Base-by-base conservation (phyloP, 2,113 vertebrate species). In the Puffinus mauretanicus region DNA sequence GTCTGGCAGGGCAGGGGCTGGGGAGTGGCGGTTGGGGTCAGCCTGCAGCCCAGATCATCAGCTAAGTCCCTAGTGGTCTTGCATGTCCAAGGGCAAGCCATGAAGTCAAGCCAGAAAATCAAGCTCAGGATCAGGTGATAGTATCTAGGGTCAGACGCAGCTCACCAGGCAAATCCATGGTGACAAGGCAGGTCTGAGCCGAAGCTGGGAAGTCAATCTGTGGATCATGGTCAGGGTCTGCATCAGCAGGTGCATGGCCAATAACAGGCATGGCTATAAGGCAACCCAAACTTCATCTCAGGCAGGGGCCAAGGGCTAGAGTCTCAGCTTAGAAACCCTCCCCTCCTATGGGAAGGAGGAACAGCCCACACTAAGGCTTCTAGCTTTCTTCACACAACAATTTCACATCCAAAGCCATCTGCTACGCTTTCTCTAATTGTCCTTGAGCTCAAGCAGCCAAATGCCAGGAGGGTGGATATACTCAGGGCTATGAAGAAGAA, bases 401-500 rank as follows among this genome's bases (percentile, higher is more conserved):
- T 54, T 77, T 81, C 49, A 57, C 29, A 32, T 32, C 7, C 25
- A 64, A 49, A 94, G 19, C 1, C 27, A 78, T 9, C 24, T 29
- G 30, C 6, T 69, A 7, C 55, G 13, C 2, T 73, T 90, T 81
- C 19, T 54, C 16, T 38, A 38, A 11, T 16, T 65, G n/a, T 27
- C 18, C 17, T 60, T 19, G 13, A 61, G 32, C 15, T 69, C 29
- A 78, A 65, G 40, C 29, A 84, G 26, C 4, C 19, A 51, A 46
- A 81, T 51, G 3, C 29, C n/a, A 6, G 32, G 42, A 34, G 4
- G 4, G 7, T 16, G 0, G 0, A 42, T 49, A 21, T 8, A 47
- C 8, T 72, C 10, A 67, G 47, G 30, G 11, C 3, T 54, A 77
- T 86, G 78, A 40, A 54, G 38, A 64, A 72, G 25, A 72, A 52